Evolutionary conservation across 2,888 invertebrate genomes (phyloP).

Genomic region (Mongoloraphidia duomilia): DNA sequence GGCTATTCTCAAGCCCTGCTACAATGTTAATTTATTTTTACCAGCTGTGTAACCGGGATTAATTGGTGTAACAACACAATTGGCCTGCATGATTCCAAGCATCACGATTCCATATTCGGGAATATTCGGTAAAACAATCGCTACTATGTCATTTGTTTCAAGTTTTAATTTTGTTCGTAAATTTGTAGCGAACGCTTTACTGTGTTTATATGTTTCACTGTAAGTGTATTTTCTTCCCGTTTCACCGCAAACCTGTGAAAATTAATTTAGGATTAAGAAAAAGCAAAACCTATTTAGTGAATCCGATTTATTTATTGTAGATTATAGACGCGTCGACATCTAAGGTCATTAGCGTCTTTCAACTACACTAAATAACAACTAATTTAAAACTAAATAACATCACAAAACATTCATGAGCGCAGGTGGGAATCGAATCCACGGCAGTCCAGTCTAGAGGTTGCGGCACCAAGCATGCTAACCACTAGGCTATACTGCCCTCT

Average conservation of each 20-base stretch:
- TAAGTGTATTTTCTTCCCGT: constrained; percentile 23
- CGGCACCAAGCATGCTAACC: no score
- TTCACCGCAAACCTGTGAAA: constrained; percentile 17
- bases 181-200: constrained; percentile 20
- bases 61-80: constrained; percentile 17
- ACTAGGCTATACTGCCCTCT: no score
- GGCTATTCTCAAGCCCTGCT: no score
- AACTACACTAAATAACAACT: no score
- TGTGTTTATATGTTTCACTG: constrained; percentile 17
- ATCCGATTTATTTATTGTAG: no score
- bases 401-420: no score
- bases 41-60: constrained; percentile 15
- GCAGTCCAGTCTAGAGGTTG: no score
- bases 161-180: constrained; percentile 20
- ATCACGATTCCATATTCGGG: constrained; percentile 21
- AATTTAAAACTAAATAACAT: no score
- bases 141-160: constrained; percentile 22
- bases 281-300: no score
- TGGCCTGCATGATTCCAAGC: constrained; percentile 19
- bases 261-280: neutral
- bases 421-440: no score
- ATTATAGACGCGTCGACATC: no score
- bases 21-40: constrained; percentile 1
- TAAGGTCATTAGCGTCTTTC: no score
- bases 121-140: constrained; percentile 23